Conservation (phyloP, 2,113 vertebrate species). For the Anoplopoma fimbria region DNA sequence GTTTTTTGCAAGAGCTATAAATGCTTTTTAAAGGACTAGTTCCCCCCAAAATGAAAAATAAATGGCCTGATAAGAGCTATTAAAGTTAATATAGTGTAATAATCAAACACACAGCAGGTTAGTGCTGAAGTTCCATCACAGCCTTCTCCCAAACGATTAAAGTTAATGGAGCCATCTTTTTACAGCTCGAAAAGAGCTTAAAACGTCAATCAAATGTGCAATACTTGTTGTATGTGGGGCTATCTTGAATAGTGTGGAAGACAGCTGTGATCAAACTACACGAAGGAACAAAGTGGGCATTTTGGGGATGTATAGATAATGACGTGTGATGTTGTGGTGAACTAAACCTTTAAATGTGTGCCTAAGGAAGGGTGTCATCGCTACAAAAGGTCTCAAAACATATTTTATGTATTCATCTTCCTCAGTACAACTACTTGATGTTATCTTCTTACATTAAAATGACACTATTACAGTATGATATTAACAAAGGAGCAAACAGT, state of each 20-base stretch:
- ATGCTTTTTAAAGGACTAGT: constrained; percentile 9
- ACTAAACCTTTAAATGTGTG: not conserved
- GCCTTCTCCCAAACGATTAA: constrained; percentile 41
- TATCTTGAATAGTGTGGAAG: constrained; percentile 1
- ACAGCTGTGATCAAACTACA: not conserved
- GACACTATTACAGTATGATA: not conserved
- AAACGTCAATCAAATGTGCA: constrained; percentile 54
- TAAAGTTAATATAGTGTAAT: constrained; percentile 53
- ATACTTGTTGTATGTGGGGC: constrained; percentile 19
- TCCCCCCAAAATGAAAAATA: constrained; percentile 4
- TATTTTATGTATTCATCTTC: not conserved
- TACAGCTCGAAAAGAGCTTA: constrained; percentile 34
- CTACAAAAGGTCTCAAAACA: too few relatives aligned
- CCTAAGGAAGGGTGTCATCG: not conserved
- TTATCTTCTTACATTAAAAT: not conserved
- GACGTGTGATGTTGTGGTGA: not conserved
- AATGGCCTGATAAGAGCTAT: constrained; percentile 17
- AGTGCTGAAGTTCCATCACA: constrained; percentile 19
- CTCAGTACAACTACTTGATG: not conserved
- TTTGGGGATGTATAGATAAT: not conserved
- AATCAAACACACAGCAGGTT: constrained; percentile 42
- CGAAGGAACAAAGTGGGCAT: not conserved
- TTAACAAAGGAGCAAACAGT: not conserved
- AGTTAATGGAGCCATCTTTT: constrained; percentile 62
- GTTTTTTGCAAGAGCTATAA: not conserved